Evolutionary conservation across 2,888 invertebrate genomes (phyloP), one percentile per base, ranked within the genome.

Genomic region (Apoda limacodes): DNA sequence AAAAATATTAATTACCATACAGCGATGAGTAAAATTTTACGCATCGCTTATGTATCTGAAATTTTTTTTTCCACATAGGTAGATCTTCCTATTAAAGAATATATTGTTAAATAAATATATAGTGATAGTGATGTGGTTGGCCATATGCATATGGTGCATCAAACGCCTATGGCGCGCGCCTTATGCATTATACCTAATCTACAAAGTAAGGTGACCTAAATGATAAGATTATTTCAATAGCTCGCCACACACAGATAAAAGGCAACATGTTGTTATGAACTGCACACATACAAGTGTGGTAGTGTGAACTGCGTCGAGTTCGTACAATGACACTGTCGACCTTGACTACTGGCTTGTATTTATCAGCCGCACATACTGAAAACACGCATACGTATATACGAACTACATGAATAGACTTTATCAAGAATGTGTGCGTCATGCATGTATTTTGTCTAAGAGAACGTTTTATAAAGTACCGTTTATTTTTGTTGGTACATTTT

Each of bases 271-370:
- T 23, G 32, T 26, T 14, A 19, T 25, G 19, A n/a, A 12, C 15
- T 15, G 7, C 17, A 17, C 17, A 17, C 17, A 17, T 7, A 17
- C 17, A 17, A 17, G 46, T 45, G 42, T 46, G 48, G 50, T 53
- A 55, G 68, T 60, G 66, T 59, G 61, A 60, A 60, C 64, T 58
- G 61, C 65, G 62, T 49, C 59, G 55, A 55, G 60, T 61, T 60
- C 62, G 78, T 80, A 76, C 80, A 80, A 76, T 78, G 80, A 80
- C 80, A 67, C 67, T 67, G 65, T 57, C 74, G 78, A 80, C 80
- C 80, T 80, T 80, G 78, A 74, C 69, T 72, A 67, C 58, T 65
- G 65, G 65, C 65, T 59, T 64, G 70, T 70, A 70, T 62, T 42
- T 38, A 13, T 9, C n/a, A 40, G 41, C 46, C 28, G 32, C 42